Conservation (phyloP, 2,113 vertebrate species). For the Riparia riparia region DNA sequence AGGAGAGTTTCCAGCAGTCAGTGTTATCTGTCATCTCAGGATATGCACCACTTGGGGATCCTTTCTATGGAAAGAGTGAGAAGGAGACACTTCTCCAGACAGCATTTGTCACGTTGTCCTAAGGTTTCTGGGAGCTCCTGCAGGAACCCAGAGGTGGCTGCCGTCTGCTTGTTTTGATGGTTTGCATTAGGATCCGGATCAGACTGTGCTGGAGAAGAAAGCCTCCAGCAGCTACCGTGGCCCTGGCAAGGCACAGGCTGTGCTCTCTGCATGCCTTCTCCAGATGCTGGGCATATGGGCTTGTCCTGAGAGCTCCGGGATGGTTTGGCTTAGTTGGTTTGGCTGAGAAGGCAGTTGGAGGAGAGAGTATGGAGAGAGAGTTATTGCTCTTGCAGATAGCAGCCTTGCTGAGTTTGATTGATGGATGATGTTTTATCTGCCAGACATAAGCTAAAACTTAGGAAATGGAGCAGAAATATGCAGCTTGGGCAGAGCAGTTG, state of each 20-base stretch:
- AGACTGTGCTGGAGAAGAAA: not conserved
- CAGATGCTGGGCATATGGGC: conserved; percentile 54
- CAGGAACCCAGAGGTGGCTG: not conserved
- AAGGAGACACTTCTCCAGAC: not conserved
- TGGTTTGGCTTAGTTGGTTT: conserved; percentile 1
- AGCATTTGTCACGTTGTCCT: not conserved
- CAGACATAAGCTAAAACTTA: conserved; percentile 29
- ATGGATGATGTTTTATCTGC: conserved; percentile 32
- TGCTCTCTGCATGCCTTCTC: not conserved
- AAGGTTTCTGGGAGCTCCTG: not conserved
- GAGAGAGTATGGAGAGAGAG: not conserved
- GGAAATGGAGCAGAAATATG: conserved; percentile 39
- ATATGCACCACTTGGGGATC: not conserved
- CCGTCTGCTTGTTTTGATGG: not conserved
- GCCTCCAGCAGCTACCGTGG: not conserved
- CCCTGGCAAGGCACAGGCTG: conserved; percentile 2
- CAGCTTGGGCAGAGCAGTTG: not conserved
- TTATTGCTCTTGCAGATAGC: conserved; percentile 29
- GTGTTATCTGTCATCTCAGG: conserved; percentile 22
- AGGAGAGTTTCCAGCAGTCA: conserved; percentile 18
- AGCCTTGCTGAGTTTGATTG: conserved; percentile 51
- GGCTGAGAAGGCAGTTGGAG: conserved; percentile 27
- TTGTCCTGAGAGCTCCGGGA: conserved; percentile 25
- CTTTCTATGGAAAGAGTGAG: not conserved
- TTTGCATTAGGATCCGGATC: not conserved